Evolutionary conservation across 1,140 invertebrate genomes (phyloP), one percentile per base, ranked within the genome.

Genomic region (Polypedilum pembai): DNA sequence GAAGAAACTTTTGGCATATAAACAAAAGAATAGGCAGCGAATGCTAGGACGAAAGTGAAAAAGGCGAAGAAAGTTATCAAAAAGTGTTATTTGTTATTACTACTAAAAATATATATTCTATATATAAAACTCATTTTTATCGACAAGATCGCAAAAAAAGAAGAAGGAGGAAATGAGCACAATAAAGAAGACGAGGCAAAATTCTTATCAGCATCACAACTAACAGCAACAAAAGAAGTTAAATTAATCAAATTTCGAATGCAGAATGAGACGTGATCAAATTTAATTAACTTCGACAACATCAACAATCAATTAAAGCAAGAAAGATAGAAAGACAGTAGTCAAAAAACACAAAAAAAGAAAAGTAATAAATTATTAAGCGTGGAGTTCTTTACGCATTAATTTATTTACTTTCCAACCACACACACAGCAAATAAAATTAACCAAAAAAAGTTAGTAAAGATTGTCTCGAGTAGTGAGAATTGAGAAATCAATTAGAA

Each of bases 231-330:
- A 18, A 10, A 10, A 69, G 17, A 21, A 66, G 17, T 18, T n/a
- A 69, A 20, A 69, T 69, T 69, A 69, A 69, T 69, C 65, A 69
- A 69, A 69, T 69, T 69, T 69, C 17, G 8, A 18, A 20, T 18
- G 17, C 65, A 69, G 20, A 69, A 69, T 21, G 18, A 12, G 20
- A 69, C 65, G 65, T 69, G 65, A 69, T 69, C 65, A 69, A 69
- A 69, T 69, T 69, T 69, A 69, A 69, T 69, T 69, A 18, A 20
- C 17, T 56, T 56, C 41, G 45, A 56, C n/a, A 56, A 56, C 45
- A 56, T 56, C 45, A 56, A 56, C 45, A 56, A 56, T 56, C 45
- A 56, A 56, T 56, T 56, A 56, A 56, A 56, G 45, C 12, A 56
- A 56, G 3, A 8, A 45, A 45, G 41, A 12, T 4, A 45, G 15